Percentiles rank a stretch among this genome's conserved stretches.
Conservation (phyloP, 2,113 vertebrate genomes). For the Micronisus gabar region DNA sequence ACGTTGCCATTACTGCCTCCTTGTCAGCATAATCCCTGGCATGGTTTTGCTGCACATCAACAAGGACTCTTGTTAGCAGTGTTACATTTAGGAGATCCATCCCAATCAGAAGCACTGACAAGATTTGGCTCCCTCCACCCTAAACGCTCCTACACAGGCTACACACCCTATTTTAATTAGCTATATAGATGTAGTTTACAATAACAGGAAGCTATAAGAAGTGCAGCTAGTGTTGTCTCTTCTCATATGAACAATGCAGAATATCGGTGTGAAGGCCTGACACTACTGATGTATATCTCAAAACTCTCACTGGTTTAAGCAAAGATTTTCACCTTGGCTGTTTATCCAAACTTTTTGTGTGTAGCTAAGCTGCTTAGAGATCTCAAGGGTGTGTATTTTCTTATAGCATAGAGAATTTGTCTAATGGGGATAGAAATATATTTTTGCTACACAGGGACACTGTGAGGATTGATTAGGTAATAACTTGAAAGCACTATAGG, state of each 20-base stretch:
- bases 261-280: neutral
- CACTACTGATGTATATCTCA: neutral
- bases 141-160: neutral
- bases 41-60: neutral
- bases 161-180: neutral
- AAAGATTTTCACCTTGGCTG: neutral
- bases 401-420: neutral
- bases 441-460: neutral
- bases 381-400: neutral
- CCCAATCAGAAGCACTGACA: neutral
- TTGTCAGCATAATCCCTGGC: neutral
- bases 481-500: neutral
- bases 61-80: rapidly evolving
- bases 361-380: neutral
- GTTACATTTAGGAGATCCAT: rapidly evolving
- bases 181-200: neutral
- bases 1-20: neutral
- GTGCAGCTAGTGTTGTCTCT: neutral
- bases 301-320: neutral
- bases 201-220: neutral
- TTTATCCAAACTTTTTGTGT: neutral
- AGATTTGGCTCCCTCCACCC: neutral
- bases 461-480: conserved; percentile 25
- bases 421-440: neutral
- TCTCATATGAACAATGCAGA: neutral